Percentiles rank a stretch among this genome's conserved stretches.
Evolutionary conservation across 2,113 vertebrate species (phyloP).

Genomic region (Pogonocichla stellata): DNA sequence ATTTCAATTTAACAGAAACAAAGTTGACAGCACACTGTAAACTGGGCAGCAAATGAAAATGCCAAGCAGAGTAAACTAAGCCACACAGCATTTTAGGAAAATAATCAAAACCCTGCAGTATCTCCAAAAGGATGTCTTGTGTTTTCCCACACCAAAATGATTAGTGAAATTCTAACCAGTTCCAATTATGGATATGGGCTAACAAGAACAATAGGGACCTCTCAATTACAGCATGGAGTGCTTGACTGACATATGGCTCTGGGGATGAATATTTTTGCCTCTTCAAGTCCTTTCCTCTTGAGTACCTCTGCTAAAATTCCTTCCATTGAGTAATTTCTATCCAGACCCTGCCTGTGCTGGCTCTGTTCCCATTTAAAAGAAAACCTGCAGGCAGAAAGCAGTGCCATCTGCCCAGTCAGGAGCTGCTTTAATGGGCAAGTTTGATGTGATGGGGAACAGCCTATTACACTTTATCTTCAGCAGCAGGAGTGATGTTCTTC

Average conservation of each 20-base stretch:
- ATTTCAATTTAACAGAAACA: slow-evolving; percentile 49
- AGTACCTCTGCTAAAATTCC: slow-evolving; percentile 44
- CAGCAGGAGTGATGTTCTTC: background rate
- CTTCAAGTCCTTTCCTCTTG: slow-evolving; percentile 10
- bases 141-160: slow-evolving; percentile 14
- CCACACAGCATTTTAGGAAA: background rate
- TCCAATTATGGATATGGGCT: background rate
- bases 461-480: background rate
- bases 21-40: slow-evolving; percentile 27
- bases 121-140: background rate
- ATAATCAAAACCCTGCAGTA: slow-evolving; percentile 6
- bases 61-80: slow-evolving; percentile 19
- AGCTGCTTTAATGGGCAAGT: slow-evolving; percentile 18
- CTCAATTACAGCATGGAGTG: background rate
- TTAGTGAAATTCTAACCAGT: slow-evolving; percentile 9
- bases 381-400: slow-evolving; percentile 48
- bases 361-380: slow-evolving; percentile 29
- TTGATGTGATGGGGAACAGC: background rate
- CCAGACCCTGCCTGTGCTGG: slow-evolving; percentile 36
- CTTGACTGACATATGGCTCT: slow-evolving; percentile 5
- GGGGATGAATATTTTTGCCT: slow-evolving; percentile 7
- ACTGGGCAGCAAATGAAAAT: background rate
- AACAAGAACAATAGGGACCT: background rate
- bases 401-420: slow-evolving; percentile 50
- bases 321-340: slow-evolving; percentile 40